Conservation (phyloP, 2,888 invertebrate genomes). For the Parnassius orleans region DNA sequence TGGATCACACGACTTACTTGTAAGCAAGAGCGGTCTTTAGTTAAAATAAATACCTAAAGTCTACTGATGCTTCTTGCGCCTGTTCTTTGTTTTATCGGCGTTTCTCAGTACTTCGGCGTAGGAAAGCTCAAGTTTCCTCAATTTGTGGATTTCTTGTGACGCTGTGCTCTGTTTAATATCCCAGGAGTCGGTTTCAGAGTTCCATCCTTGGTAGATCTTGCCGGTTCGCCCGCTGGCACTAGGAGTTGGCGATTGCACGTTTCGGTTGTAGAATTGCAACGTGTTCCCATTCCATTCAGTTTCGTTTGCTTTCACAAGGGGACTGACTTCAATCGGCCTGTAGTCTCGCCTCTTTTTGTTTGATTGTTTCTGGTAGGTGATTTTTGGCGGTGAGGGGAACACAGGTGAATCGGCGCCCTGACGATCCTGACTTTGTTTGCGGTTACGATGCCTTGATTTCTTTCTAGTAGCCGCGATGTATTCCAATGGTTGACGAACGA, state of each 20-base stretch:
- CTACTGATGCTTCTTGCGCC: conserved; percentile 79
- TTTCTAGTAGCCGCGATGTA: conserved; percentile 87
- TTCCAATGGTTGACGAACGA: conserved; percentile 87
- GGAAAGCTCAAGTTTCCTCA: conserved; percentile 89
- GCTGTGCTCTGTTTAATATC: conserved; percentile 84
- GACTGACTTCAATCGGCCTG: conserved; percentile 77
- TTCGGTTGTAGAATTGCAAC: conserved; percentile 84
- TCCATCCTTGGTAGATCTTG: conserved; percentile 75
- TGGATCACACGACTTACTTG: conserved; percentile 65
- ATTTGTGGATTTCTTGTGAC: conserved; percentile 90
- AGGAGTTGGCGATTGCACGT: conserved; percentile 81
- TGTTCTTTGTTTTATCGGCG: conserved; percentile 80
- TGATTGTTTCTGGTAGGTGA: conserved; percentile 80
- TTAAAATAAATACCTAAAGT: conserved; percentile 44
- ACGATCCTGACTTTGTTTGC: conserved; percentile 81
- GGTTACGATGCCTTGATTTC: conserved; percentile 84
- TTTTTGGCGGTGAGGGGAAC: conserved; percentile 84
- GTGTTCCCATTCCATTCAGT: conserved; percentile 84
- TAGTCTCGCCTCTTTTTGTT: conserved; percentile 82
- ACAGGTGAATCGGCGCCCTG: conserved; percentile 86
- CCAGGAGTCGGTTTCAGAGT: conserved; percentile 73
- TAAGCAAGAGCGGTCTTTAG: conserved; percentile 65
- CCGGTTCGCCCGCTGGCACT: conserved; percentile 75
- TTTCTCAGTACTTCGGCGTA: conserved; percentile 92
- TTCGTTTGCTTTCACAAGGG: conserved; percentile 64